Base-by-base conservation (phyloP, 2,888 invertebrate species). In the Nezara viridula region DNA sequence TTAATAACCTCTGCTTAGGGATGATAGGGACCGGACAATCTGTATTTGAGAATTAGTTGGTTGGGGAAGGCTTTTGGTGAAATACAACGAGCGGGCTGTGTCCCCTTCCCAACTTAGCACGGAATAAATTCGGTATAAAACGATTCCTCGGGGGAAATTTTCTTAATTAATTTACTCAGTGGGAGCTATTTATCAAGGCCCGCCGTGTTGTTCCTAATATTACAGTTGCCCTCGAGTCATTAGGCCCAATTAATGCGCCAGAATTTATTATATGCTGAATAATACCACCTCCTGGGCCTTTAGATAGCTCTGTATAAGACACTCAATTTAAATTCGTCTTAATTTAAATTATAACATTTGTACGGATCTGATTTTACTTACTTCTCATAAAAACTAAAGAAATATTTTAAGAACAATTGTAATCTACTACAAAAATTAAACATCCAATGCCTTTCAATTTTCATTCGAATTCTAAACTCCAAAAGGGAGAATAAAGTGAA, bases 121-220 rank as follows among this genome's bases (percentile, higher is more conserved):
- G 66, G 37, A 73, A 73, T 73, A 73, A 73, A 73, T 73, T 73
- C 66, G 66, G 32, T 27, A 73, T 37, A 37, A 37, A 37, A 73
- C 66, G 66, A 73, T 73, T 73, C 66, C 66, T 73, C 19, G 66
- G 66, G n/a, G 66, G 66, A 73, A 73, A 73, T 73, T 73, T 73
- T 73, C 66, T 73, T 73, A 73, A 73, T 73, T 73, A 73, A 73
- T 73, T 73, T 73, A 73, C 66, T 37, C 66, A 21, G 32, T 73
- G 66, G 66, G 66, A 73, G 66, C 66, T 37, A 32, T 73, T 73
- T 73, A 73, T 73, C 66, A 73, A 73, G 66, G 9, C 37, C 19
- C 19, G 5, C 24, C 66, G 1, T 19, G 19, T 9, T 37, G 6
- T 32, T 9, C 7, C 66, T 37, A 37, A 73, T 73, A 73, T 37